Base-by-base conservation (phyloP, 2,113 vertebrate species). In the Labeo rohita region DNA sequence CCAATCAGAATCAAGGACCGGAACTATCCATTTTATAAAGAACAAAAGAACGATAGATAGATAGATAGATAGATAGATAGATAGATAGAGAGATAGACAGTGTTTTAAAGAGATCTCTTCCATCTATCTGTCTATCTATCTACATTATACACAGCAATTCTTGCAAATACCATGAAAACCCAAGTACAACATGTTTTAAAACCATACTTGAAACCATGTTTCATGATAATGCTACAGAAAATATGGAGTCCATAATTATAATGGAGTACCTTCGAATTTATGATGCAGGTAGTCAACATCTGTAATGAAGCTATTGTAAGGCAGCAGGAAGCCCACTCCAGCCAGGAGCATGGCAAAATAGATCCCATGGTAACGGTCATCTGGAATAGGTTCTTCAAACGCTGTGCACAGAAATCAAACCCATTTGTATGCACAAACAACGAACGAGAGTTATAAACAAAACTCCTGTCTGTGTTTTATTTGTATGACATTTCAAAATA, bases 271-370 rank as follows among this genome's bases (percentile, higher is more conserved):
- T 95, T 97, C 92, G 86, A 98, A 99, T 92, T 98, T 99, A 83
- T 97, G 96, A 85, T 99, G 98, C 84, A 99, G 94, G 88, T 99
- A 98, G 91, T 99, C 98, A 87, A 99, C 98, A 0, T 98, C 98
- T 0, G 98, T 99, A 91, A 99, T 99, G 88, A 99, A 99, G 86
- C 98, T 99, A 93, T 99, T 99, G 94, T 99, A 99, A 0, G 98
- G 98, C 88, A 99, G 95, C 86, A 99, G 96, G 93, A 99, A 99
- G 28, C 98, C 98, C 76, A 99, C 98, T 6, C 98, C 98, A 0
- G 98, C 98, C 92, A 99, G 93, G 84, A 99, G 93, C 98, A 99
- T 99, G 0, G 98, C 98, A 47, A 99, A 99, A 89, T 99, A 99
- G 93, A 99, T 97, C 85, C 97, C 97, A 85, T 98, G 98, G 93